Evolutionary conservation across 2,113 vertebrate species (phyloP), one percentile per base, ranked within the genome.

Genomic region (Parotia lawesii): DNA sequence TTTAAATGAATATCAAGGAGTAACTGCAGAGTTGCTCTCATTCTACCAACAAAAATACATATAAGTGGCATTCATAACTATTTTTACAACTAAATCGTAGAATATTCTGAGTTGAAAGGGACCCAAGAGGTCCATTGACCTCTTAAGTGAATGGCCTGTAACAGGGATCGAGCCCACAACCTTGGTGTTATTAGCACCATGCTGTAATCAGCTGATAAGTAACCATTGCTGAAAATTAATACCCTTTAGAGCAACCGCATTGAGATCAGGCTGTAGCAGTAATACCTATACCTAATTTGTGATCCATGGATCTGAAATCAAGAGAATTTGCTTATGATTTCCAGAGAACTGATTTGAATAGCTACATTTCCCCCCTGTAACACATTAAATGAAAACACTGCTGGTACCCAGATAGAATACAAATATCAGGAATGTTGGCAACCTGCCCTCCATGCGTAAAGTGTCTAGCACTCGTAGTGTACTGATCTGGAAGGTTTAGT

Each of bases 401-500:
- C 13, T 71, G 9, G 37, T 86, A 70, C 23, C 29, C 21, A 73
- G 17, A 23, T 8, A 40, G 33, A 62, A 48, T 57, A 56, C 19
- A 56, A 80, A 44, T 22, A 57, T 9, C 37, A 53, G 37, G 23
- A 73, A 7, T n/a, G 29, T 21, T 77, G 72, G 24, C 31, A 93
- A 54, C 35, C 29, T 72, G 29, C 11, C 8, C 1, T 79, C 31
- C 5, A 2, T 14, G 15, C 0, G 0, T 64, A 25, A 86, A 58
- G 5, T 9, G 4, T 73, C 18, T 50, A 51, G 15, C 33, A 38
- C 7, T 45, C n/a, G 57, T 3, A 31, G 6, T 27, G 21, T 28
- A 54, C 27, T 85, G 24, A 51, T 37, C 19, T 37, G 67, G 9
- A 19, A 87, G 48, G 23, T 79, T 79, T 44, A 61, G 29, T 17